phyloP scores from a whole-genome alignment of 2,888 invertebrate species.

The Seira ritae region DNA sequence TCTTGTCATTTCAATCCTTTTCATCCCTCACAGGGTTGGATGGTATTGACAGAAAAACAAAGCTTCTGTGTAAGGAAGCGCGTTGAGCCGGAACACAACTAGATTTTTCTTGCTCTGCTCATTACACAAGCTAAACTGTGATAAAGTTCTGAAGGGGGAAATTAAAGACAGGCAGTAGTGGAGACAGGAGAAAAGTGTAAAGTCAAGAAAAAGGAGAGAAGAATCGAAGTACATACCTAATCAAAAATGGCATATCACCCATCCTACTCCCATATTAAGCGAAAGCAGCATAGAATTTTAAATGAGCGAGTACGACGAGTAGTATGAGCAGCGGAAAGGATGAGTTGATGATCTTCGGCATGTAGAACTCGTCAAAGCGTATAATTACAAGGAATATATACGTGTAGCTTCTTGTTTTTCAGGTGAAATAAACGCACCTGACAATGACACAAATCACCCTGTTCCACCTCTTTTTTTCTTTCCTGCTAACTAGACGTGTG shows the following conservation, averaged over 20 bases:
- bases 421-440: slow-evolving; percentile 60
- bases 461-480: slow-evolving; percentile 24
- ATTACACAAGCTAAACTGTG: slow-evolving; percentile 2
- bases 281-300: neutral
- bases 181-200: no score
- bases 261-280: slow-evolving; percentile 46
- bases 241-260: slow-evolving; percentile 37
- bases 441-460: slow-evolving; percentile 64
- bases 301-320: slow-evolving; percentile 3
- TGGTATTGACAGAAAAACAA: neutral
- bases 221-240: neutral
- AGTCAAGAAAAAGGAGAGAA: neutral
- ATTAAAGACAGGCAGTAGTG: neutral
- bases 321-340: neutral
- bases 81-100: neutral
- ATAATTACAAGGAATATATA: slow-evolving; percentile 53
- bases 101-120: neutral
- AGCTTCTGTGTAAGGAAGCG: no score
- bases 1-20: no score
- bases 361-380: slow-evolving; percentile 30
- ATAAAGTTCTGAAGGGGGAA: neutral
- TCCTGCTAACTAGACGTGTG: slow-evolving; percentile 24
- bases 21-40: no score
- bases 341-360: slow-evolving; percentile 46
- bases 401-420: slow-evolving; percentile 30